Percentiles rank a stretch among this genome's conserved stretches.
Evolutionary conservation across 1,140 invertebrate genomes (phyloP).

Genomic region (Trichonephila clavipes): DNA sequence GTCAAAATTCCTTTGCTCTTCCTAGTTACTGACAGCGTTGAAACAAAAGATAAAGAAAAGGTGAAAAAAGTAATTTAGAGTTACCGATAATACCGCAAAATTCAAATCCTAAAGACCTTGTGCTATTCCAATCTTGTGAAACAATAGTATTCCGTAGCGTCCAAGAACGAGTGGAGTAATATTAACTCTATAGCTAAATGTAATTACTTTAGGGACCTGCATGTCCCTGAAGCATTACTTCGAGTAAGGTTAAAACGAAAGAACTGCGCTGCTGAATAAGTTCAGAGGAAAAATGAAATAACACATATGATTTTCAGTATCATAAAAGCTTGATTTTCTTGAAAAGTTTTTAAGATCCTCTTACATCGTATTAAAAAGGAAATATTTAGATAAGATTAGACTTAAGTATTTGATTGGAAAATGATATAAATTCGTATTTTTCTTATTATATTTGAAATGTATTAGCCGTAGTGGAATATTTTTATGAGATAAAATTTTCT

Average conservation of each 20-base stretch:
- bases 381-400: neutral
- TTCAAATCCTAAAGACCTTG: conserved; percentile 61
- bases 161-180: conserved; percentile 55
- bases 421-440: too few species aligned
- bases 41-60: neutral
- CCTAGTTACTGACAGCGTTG: neutral
- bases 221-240: conserved; percentile 61
- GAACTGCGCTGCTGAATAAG: neutral
- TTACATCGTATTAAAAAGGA: neutral
- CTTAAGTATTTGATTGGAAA: too few species aligned
- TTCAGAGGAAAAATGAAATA: conserved; percentile 5
- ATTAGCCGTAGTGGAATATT: too few species aligned
- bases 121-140: conserved; percentile 37
- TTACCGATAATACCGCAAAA: conserved; percentile 51
- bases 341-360: neutral
- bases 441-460: too few species aligned
- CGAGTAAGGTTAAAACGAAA: conserved; percentile 9
- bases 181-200: conserved; percentile 72
- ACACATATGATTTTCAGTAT: neutral
- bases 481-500: too few species aligned
- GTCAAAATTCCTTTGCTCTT: conserved; percentile 1
- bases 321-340: neutral
- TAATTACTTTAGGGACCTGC: conserved; percentile 66
- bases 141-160: conserved; percentile 50
- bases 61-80: conserved; percentile 43